phyloP scores from a whole-genome alignment of 2,113 vertebrate species.

The Erpornis zantholeuca region DNA sequence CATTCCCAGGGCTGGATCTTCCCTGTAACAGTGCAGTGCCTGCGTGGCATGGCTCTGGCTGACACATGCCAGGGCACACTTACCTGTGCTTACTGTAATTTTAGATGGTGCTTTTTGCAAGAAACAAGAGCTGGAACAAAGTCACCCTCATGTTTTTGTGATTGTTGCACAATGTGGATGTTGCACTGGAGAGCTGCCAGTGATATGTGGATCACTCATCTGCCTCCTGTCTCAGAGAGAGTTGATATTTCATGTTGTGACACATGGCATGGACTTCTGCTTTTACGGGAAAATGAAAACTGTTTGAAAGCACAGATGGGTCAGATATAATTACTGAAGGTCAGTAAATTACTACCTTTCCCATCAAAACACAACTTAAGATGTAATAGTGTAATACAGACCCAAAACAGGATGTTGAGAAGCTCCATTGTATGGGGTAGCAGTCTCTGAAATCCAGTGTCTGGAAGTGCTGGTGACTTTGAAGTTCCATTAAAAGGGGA shows the following conservation, averaged over 20 bases:
- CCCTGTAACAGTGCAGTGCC: rapidly evolving
- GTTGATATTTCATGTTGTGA: neutral
- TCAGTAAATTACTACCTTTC: neutral
- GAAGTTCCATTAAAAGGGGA: neutral
- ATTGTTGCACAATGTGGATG: no score
- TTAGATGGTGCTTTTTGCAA: neutral
- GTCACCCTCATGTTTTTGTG: neutral
- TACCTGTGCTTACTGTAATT: neutral
- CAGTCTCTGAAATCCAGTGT: neutral
- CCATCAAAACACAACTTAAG: neutral
- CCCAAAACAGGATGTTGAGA: neutral
- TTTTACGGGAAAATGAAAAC: neutral
- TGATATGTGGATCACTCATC: neutral
- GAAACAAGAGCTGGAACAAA: neutral
- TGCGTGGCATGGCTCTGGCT: rapidly evolving
- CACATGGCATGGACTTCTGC: neutral
- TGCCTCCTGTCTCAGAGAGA: neutral
- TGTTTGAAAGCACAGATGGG: neutral
- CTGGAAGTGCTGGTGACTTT: neutral
- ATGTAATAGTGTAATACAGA: rapidly evolving
- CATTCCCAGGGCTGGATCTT: neutral
- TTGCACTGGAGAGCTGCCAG: neutral
- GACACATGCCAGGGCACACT: rapidly evolving
- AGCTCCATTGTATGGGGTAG: neutral
- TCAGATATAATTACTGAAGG: neutral